Base-by-base conservation (phyloP, 2,797 vertebrate species). In the Halcyon smyrnensis region DNA sequence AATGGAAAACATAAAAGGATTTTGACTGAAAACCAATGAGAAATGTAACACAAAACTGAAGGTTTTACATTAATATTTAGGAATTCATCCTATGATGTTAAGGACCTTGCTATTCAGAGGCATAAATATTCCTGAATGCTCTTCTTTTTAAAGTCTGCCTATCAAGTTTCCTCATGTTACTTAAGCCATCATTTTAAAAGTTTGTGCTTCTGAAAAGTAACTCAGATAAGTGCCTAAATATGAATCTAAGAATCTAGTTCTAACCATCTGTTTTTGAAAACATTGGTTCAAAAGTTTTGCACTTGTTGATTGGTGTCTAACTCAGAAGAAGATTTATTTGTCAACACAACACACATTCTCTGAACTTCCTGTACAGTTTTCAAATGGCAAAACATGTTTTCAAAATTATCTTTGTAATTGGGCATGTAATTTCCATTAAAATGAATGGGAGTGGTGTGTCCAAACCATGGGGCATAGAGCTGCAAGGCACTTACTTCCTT, bases 261-360 rank as follows among this genome's bases (percentile, higher is more conserved):
- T 84, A 89, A 27, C 21, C 90, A 83, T 93, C 84, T 92, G 84
- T 3, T 89, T 93, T 94, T 86, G n/a, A 83, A 95, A 89, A 93
- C 50, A 0, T 75, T 78, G 10, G 62, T 78, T 92, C 57, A 75
- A 94, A 87, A 71, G 37, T 77, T 86, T 80, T 50, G 39, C 45
- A 67, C 3, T 85, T 89, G 81, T 87, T 96, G 60, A 92, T 75
- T 94, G 62, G 46, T 84, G 57, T 93, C 21, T 93, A 75, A 89
- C 71, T 73, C 32, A 57, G n/a, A 92, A 51, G 37, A 64, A 89
- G 75, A 95, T 89, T 93, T 68, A 79, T 97, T 92, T 95, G 87
- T 93, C 94, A 83, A 74, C 56, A 87, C 51, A 85, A 57, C 37
- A 85, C 63, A 64, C 28, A 90, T 62, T 91, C 56, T 91, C 71